These are phyloP conservation scores for Incurvaria masculella DNA, from an alignment of 2,888 invertebrate species.

Conservation along the genomic window DNA sequence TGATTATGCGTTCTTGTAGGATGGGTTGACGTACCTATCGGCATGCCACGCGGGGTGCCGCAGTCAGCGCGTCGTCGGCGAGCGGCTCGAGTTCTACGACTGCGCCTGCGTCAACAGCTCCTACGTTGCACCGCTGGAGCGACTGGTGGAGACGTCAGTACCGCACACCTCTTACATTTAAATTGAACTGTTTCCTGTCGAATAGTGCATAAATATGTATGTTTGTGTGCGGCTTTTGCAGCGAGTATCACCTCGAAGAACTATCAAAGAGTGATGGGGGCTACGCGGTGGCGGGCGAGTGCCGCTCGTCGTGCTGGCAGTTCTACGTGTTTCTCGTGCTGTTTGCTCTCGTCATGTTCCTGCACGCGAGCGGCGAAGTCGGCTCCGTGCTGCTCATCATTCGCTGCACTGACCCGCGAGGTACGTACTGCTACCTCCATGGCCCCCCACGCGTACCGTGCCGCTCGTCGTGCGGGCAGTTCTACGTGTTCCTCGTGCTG, in stretches of 20 bases:
- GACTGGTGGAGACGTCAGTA: constrained; percentile 28
- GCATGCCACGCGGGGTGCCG: constrained; percentile 87
- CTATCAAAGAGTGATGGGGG: constrained; percentile 22
- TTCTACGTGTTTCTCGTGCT: constrained; percentile 76
- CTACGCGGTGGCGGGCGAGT: constrained; percentile 73
- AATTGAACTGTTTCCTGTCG: too few relatives aligned
- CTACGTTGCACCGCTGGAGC: constrained; percentile 20
- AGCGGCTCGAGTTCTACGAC: too few relatives aligned
- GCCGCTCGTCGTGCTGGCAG: constrained; percentile 74
- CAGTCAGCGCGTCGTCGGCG: constrained; percentile 45
- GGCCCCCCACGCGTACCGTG: too few relatives aligned
- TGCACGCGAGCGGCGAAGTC: constrained; percentile 90
- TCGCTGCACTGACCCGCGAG: constrained; percentile 84
- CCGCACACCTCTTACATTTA: background rate
- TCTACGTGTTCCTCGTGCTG: constrained; percentile 73
- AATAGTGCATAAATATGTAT: too few relatives aligned
- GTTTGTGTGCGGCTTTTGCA: too few relatives aligned
- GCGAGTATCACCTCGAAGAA: constrained; percentile 27
- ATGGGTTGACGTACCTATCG: constrained; percentile 80
- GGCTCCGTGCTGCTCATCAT: constrained; percentile 88
- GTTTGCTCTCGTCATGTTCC: constrained; percentile 86
- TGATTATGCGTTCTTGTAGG: too few relatives aligned
- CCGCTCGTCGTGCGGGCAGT: constrained; percentile 73
- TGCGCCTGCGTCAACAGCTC: constrained; percentile 33
- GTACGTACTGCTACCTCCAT: too few relatives aligned